Base-by-base conservation (phyloP, 2,797 vertebrate genomes). In the Florisuga fusca region DNA sequence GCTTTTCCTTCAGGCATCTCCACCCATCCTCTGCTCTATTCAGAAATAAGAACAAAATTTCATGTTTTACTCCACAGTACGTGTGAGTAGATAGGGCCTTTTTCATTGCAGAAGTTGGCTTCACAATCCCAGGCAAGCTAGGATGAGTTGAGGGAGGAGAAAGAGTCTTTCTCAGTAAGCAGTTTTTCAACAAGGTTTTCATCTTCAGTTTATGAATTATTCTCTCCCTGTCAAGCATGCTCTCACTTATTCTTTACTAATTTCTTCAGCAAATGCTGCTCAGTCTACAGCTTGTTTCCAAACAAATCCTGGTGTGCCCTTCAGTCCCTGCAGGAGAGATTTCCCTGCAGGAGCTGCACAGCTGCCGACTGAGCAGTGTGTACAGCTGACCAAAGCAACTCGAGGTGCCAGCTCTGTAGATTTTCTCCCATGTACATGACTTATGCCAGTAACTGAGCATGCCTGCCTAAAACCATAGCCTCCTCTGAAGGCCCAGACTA, bases 1-100 rank as follows among this genome's bases (percentile, higher is more conserved):
- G 23, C n/a, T 54, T 64, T 31, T 23, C 19, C 34, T 7, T 7
- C 1, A 0, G 23, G 12, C n/a, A 76, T 27, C 53, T 54, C 66
- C 10, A 29, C 22, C 13, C 2, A 0, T 34, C 16, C 55, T 41
- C 50, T 1, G 0, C 16, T 73, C 54, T 16, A 15, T 20, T 57
- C 54, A 55, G 15, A 66, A 69, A 19, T 5, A 36, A 64, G 27
- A 54, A 34, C 41, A 48, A 84, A 74, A 64, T 10, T 14, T 55
- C 58, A 51, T 2, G 0, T 19, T 79, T 84, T 51, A 9, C 16
- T 66, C n/a, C 79, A 41, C 48, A 18, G 34, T 29, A 61, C 20
- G 23, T 53, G 34, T 0, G 1, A 29, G 25, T 79, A 66, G 79
- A 71, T 17, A 50, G 31, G 33, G 74, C 6, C 25, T 46, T 22